Conservation (phyloP, 2,797 vertebrate genomes). For the Sebastes nivosus region DNA sequence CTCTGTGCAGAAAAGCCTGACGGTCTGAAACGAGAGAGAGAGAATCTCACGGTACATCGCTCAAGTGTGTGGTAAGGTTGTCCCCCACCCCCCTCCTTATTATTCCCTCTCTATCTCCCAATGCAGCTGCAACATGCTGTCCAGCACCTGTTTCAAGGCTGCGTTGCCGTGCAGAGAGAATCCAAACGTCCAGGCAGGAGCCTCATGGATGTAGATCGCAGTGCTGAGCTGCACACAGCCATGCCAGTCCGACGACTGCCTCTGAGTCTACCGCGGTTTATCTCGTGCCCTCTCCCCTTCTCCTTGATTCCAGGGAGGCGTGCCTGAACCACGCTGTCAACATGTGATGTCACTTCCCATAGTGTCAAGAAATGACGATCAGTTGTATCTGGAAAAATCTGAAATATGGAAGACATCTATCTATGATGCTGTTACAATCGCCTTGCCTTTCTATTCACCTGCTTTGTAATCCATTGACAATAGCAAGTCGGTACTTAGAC, state of each 20-base stretch:
- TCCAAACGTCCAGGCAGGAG: slow-evolving; percentile 72
- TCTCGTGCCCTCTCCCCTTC: slow-evolving; percentile 70
- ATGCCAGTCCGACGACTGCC: slow-evolving; percentile 70
- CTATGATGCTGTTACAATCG: not conserved
- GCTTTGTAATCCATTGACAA: not conserved
- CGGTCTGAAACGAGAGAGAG: slow-evolving; percentile 63
- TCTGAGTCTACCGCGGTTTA: slow-evolving; percentile 67
- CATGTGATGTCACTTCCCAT: slow-evolving; percentile 84
- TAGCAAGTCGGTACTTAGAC: not conserved
- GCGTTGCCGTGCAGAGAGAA: slow-evolving; percentile 69
- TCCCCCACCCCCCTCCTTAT: slow-evolving; percentile 19
- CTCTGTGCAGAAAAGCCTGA: slow-evolving; percentile 53
- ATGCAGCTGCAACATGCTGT: slow-evolving; percentile 62
- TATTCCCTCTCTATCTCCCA: slow-evolving; percentile 61
- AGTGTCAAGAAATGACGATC: slow-evolving; percentile 46
- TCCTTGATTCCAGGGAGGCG: slow-evolving; percentile 71
- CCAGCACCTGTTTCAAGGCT: slow-evolving; percentile 63
- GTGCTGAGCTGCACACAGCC: slow-evolving; percentile 65
- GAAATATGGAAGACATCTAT: not conserved
- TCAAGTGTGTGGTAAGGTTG: slow-evolving; percentile 67
- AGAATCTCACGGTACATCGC: slow-evolving; percentile 66
- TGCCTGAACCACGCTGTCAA: slow-evolving; percentile 74
- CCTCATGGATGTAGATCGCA: slow-evolving; percentile 63
- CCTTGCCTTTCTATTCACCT: not conserved
- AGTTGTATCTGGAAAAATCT: slow-evolving; percentile 6